A percentile compares a stretch with the other conserved stretches of the same genome.
Evolutionary conservation across 2,888 invertebrate species (phyloP).

Genomic region (Thecophora atra): DNA sequence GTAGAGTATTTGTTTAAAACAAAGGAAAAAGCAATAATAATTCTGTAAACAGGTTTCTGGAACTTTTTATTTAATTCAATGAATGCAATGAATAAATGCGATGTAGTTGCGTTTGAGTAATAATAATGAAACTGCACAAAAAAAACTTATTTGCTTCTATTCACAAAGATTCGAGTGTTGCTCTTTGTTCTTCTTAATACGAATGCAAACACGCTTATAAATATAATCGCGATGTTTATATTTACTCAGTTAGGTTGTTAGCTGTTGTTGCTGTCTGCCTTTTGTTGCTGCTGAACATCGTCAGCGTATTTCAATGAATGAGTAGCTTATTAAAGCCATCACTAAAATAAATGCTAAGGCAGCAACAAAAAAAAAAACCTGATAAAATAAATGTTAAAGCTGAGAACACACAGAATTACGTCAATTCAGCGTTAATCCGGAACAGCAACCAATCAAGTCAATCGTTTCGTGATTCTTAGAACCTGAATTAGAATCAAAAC

Average conservation of each 20-base stretch:
- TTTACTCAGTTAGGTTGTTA: not conserved
- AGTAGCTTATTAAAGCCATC: not conserved
- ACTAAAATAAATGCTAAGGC: not conserved
- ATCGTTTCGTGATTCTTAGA: not conserved
- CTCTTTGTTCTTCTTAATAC: too few relatives aligned
- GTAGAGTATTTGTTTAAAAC: not conserved
- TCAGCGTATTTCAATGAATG: slow-evolving; percentile 6
- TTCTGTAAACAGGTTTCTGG: not conserved
- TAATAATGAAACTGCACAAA: not conserved
- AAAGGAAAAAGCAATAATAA: not conserved
- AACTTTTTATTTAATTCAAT: not conserved
- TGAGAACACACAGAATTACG: not conserved
- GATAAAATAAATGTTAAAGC: not conserved
- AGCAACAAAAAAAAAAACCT: not conserved
- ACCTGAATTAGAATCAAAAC: not conserved
- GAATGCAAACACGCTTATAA: too few relatives aligned
- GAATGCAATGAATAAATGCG: not conserved
- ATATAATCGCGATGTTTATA: too few relatives aligned
- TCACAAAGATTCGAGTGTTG: too few relatives aligned
- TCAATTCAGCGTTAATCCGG: not conserved
- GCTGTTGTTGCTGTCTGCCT: not conserved
- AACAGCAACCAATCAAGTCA: not conserved
- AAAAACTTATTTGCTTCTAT: too few relatives aligned
- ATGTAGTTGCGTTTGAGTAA: not conserved
- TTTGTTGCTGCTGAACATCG: not conserved